Evolutionary conservation across 2,888 invertebrate genomes (phyloP).

Genomic region (Flexamia atlantica): DNA sequence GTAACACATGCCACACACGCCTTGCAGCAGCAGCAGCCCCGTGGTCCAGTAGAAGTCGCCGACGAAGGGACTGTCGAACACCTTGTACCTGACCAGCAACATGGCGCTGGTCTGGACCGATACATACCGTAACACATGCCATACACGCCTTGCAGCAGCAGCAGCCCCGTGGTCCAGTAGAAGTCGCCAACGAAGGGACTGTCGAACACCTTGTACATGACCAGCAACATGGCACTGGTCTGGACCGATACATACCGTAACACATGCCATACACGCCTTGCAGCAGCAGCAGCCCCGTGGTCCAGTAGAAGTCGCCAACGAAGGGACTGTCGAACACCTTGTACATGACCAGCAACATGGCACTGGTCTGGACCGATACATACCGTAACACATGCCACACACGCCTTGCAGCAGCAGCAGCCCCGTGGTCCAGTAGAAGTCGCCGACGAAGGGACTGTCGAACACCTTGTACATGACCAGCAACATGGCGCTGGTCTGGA

Average conservation of each 20-base stretch:
- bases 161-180: slow-evolving; percentile 68
- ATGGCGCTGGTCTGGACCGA: slow-evolving; percentile 70
- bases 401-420: slow-evolving; percentile 70
- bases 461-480: slow-evolving; percentile 71
- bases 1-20: slow-evolving; percentile 71
- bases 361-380: slow-evolving; percentile 68
- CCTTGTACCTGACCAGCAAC: slow-evolving; percentile 70
- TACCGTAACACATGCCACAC: slow-evolving; percentile 72
- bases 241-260: slow-evolving; percentile 70
- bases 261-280: slow-evolving; percentile 72
- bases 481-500: slow-evolving; percentile 70
- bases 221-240: slow-evolving; percentile 70
- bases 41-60: slow-evolving; percentile 70
- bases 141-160: slow-evolving; percentile 70
- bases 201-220: slow-evolving; percentile 71
- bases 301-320: slow-evolving; percentile 69
- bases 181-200: slow-evolving; percentile 71
- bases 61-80: slow-evolving; percentile 71
- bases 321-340: slow-evolving; percentile 71
- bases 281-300: slow-evolving; percentile 69
- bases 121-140: slow-evolving; percentile 72
- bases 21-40: slow-evolving; percentile 69
- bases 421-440: slow-evolving; percentile 69
- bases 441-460: slow-evolving; percentile 71
- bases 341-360: slow-evolving; percentile 71